These are phyloP conservation scores for Hoplostethus atlanticus DNA, from an alignment of 2,797 vertebrate genomes.

Conservation along the genomic window DNA sequence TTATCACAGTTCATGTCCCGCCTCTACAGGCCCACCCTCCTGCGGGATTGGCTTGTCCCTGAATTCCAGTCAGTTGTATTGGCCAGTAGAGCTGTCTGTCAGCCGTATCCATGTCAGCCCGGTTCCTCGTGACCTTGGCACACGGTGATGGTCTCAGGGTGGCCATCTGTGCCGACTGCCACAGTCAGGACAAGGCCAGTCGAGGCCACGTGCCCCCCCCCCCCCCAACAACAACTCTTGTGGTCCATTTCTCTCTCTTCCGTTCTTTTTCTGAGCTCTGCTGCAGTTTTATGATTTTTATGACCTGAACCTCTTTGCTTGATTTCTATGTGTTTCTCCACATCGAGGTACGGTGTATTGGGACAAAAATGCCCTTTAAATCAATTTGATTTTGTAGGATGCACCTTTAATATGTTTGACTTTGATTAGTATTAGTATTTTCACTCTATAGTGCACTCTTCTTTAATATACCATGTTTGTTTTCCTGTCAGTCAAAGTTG, in stretches of 20 bases:
- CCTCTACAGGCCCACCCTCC: background rate
- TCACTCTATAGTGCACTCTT: too few species aligned
- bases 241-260: too few species aligned
- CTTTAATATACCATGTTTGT: too few species aligned
- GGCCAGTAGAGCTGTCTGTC: constrained; percentile 42
- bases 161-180: constrained; percentile 81
- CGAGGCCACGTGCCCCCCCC: constrained; percentile 13
- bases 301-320: too few species aligned
- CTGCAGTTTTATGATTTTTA: background rate
- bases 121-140: constrained; percentile 71
- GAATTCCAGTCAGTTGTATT: constrained; percentile 17
- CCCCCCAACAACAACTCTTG: too few species aligned
- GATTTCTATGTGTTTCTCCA: too few species aligned
- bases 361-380: too few species aligned
- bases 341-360: too few species aligned
- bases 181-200: constrained; percentile 40
- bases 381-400: too few species aligned
- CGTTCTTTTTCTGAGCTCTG: background rate
- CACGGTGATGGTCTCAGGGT: constrained; percentile 47
- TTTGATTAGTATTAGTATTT: too few species aligned
- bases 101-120: constrained; percentile 9
- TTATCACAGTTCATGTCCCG: background rate
- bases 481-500: too few species aligned
- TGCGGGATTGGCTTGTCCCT: background rate
- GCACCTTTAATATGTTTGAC: too few species aligned